phyloP scores from a whole-genome alignment of 2,113 vertebrate genomes.

The Vicugna pacos region DNA sequence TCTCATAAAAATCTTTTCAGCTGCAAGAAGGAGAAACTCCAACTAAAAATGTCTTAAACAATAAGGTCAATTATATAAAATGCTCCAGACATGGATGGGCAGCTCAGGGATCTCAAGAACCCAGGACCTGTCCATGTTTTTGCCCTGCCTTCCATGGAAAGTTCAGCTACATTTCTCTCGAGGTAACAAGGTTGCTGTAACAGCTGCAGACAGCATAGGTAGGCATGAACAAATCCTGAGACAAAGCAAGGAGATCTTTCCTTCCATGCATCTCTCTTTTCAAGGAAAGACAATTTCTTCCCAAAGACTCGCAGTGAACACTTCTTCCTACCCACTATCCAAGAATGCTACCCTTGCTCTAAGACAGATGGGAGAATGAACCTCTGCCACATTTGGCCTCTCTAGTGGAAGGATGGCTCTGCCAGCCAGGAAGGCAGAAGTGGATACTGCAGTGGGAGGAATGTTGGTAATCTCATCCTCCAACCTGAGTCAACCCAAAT shows the following conservation, averaged over 20 bases:
- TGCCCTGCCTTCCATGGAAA: background rate
- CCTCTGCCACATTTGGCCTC: background rate
- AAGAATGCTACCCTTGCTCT: background rate
- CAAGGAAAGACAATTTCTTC: background rate
- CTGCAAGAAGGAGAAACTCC: background rate
- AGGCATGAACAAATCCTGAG: background rate
- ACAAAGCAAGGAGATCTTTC: background rate
- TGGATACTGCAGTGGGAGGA: background rate
- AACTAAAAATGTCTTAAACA: background rate
- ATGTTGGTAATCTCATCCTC: background rate
- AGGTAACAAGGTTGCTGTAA: background rate
- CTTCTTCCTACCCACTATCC: background rate
- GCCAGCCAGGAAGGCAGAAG: background rate
- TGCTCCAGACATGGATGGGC: background rate
- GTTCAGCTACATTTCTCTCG: background rate
- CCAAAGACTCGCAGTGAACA: background rate
- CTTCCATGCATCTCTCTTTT: background rate
- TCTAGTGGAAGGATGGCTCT: background rate
- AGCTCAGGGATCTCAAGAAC: background rate
- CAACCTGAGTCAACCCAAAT: background rate
- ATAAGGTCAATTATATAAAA: background rate
- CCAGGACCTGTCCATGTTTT: background rate
- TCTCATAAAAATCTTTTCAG: conserved; percentile 16
- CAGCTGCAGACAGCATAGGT: background rate
- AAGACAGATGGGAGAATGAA: background rate